Percentiles rank a stretch among this genome's conserved stretches.
Evolutionary conservation across 2,113 vertebrate species (phyloP).

Genomic region (Caranx melampygus): DNA sequence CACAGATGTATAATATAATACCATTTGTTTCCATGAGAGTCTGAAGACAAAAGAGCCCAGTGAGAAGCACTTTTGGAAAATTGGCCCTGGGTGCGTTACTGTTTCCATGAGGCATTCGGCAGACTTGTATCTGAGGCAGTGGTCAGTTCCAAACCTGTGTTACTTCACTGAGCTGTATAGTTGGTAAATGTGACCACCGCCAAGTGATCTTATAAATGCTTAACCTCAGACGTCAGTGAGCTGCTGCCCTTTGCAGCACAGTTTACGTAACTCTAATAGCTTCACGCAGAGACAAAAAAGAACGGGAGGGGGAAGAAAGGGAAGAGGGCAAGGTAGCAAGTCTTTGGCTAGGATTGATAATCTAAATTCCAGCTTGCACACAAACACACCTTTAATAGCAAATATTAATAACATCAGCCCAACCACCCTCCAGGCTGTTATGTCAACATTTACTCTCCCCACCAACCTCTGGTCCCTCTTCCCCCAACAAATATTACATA

Average conservation of each 20-base stretch:
- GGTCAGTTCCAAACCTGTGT: conserved; percentile 37
- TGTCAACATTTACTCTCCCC: conserved; percentile 10
- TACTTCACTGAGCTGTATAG: conserved; percentile 22
- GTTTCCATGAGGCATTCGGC: conserved; percentile 54
- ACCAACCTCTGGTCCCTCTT: background rate
- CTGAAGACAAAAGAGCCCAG: conserved; percentile 28
- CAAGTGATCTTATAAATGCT: conserved; percentile 71
- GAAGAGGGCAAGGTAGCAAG: conserved; percentile 2
- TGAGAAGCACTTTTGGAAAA: conserved; percentile 51
- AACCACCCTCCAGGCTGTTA: conserved; percentile 15
- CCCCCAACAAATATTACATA: conserved; percentile 53
- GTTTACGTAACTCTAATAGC: conserved; percentile 62
- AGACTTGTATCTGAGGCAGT: conserved; percentile 22
- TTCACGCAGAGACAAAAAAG: conserved; percentile 30
- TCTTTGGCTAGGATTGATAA: conserved; percentile 22
- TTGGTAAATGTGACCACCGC: conserved; percentile 53
- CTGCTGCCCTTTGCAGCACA: conserved; percentile 47
- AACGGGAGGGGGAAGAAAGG: background rate
- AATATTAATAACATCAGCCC: conserved; percentile 35
- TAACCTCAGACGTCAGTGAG: conserved; percentile 60
- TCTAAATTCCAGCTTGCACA: conserved; percentile 32
- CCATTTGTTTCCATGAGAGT: conserved; percentile 11
- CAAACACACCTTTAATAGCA: conserved; percentile 15
- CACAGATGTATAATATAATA: background rate
- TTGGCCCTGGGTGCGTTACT: background rate